Evolutionary conservation across 2,113 vertebrate species (phyloP), one percentile per base, ranked within the genome.

Genomic region (Triplophysa dalaica): DNA sequence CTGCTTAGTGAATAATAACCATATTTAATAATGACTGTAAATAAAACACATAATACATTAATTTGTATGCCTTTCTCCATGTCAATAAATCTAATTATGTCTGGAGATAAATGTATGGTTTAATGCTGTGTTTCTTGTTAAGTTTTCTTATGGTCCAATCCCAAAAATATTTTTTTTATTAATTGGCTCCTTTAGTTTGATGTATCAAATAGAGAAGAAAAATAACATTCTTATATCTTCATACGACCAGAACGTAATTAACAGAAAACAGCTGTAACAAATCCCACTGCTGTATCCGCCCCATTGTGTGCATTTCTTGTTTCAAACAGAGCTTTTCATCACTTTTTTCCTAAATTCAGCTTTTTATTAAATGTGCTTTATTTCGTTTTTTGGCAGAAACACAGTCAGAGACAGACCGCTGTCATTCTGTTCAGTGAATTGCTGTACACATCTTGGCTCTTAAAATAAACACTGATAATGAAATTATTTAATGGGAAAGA

Each of bases 171-270:
- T 62, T 45, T 19, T 26, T 61, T 38, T 62, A 75, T 50, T 79
- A 70, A 79, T 33, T 72, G 68, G 67, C 45, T 70, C 61, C 45
- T 72, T 72, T 21, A 72, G 43, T 29, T 64, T 79, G 56, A 75
- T 75, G 21, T 62, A 75, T 45, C 8, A 70, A 63, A 79, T 13
- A 52, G 43, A 70, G 19, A 38, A 79, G 38, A 69, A 41, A 58
- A 41, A 67, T 19, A 52, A 26, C 7, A 38, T 38, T 38, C 33
- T 38, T 62, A 48, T 70, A 70, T 70, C 54, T 79, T 60, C 45
- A 63, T 26, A 58, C 67, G 50, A 11, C 58, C 43, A 72, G 66
- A 63, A 54, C 22, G 58, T n/a, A 29, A 26, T 11, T 62, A 63
- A 72, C 24, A 29, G 38, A 70, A 48, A 54, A 21, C 58, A 70